A percentile compares a stretch with the other conserved stretches of the same genome.
Evolutionary conservation across 2,113 vertebrate species (phyloP).

Genomic region (Chiloscyllium plagiosum): DNA sequence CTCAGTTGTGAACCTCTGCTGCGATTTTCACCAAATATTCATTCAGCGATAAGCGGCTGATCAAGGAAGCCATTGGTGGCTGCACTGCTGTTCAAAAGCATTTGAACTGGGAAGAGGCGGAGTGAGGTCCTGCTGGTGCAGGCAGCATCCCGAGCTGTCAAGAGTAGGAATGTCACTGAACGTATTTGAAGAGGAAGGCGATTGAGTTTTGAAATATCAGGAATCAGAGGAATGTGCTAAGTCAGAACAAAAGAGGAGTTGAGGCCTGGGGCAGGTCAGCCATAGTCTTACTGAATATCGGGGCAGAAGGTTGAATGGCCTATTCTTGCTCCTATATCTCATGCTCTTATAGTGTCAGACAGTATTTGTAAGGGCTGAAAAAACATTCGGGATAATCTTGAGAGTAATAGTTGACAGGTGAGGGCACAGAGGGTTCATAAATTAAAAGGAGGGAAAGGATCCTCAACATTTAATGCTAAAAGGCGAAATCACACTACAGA

Average conservation of each 20-base stretch:
- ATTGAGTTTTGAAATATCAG: no score
- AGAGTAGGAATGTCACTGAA: neutral
- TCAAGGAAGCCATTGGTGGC: neutral
- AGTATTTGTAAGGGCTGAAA: neutral
- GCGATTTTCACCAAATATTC: neutral
- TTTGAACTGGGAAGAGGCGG: neutral
- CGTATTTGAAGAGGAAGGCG: no score
- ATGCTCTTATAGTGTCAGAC: no score
- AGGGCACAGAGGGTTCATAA: no score
- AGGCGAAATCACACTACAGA: no score
- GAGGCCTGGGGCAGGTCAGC: no score
- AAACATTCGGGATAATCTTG: neutral
- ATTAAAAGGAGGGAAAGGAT: neutral
- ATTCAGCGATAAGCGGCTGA: neutral
- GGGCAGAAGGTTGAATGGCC: no score
- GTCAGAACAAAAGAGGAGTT: no score
- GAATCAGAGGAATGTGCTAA: no score
- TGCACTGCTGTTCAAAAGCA: neutral
- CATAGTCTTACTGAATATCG: no score
- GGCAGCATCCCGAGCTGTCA: neutral
- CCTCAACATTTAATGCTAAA: no score
- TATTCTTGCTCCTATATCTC: no score
- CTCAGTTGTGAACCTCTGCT: neutral
- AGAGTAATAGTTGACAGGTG: neutral
- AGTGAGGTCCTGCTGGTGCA: neutral